Base-by-base conservation (phyloP, 2,797 vertebrate species). In the Gastrophryne carolinensis region DNA sequence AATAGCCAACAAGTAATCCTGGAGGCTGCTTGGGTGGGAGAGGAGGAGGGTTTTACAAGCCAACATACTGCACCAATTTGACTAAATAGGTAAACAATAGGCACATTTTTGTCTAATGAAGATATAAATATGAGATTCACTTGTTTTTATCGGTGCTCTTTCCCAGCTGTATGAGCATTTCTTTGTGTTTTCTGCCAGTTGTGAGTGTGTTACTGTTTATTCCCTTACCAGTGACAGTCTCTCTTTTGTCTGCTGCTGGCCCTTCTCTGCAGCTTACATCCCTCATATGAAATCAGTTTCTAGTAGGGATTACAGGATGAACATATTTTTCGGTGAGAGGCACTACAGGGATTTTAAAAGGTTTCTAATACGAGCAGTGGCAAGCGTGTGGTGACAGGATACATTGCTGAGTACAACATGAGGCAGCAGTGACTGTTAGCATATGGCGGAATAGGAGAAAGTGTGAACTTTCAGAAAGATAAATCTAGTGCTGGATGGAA, bases 361-460 rank as follows among this genome's bases (percentile, higher is more conserved):
- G 23, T 30, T 32, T 39, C 69, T 65, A 65, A 65, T 47, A 65
- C 10, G 62, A 50, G 44, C 62, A 15, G 10, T 32, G 17, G 62
- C 41, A 65, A 65, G 62, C 23, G 62, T n/a, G 44, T 50, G 62
- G 49, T 65, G 62, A 65, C 62, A 65, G 62, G 62, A 65, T 50
- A 65, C 62, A 65, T 65, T 50, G 62, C 62, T 65, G 62, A 65
- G 62, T 49, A 23, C 62, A 65, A 44, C 15, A 44, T 65, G 62
- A 65, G 50, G 23, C 30, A 49, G 23, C 17, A 29, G 39, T 13
- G 44, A 34, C 62, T 44, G 49, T 50, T 32, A 44, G 41, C 32
- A 19, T 50, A 32, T 50, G 41, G 21, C 21, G 34, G 62, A 65
- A 65, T 44, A 50, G 19, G 62, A 65, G 62, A 65, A 65, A 65